These are phyloP conservation scores for Phodopus roborovskii DNA, from an alignment of 2,113 vertebrate genomes.

Conservation along the genomic window DNA sequence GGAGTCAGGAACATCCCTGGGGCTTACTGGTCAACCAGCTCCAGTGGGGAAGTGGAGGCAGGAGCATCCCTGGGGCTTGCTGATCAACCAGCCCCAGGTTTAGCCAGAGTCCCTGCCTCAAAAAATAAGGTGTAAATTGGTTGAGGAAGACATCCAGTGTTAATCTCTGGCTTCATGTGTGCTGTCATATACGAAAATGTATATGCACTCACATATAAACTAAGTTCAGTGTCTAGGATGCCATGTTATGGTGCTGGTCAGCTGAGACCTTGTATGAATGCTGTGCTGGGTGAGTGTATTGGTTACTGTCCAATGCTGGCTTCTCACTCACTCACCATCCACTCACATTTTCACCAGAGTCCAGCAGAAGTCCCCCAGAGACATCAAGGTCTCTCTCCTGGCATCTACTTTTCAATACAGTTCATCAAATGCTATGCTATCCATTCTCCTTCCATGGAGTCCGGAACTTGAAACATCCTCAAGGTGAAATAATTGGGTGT, in stretches of 20 bases:
- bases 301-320: too few species aligned
- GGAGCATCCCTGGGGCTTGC: background rate
- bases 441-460: background rate
- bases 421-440: background rate
- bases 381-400: background rate
- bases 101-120: background rate
- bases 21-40: background rate
- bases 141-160: background rate
- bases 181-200: background rate
- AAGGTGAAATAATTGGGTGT: background rate
- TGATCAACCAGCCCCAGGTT: background rate
- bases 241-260: background rate
- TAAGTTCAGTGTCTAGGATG: background rate
- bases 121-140: background rate
- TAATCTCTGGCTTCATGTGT: background rate
- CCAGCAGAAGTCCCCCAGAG: background rate
- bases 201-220: background rate
- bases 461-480: background rate
- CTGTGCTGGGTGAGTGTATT: fast-evolving
- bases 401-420: background rate
- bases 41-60: too few species aligned
- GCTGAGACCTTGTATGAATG: background rate
- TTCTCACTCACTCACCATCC: background rate
- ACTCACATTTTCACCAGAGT: background rate
- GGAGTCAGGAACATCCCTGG: background rate